Evolutionary conservation across 2,113 vertebrate genomes (phyloP), one percentile per base, ranked within the genome.

Genomic region (Vidua chalybeata): DNA sequence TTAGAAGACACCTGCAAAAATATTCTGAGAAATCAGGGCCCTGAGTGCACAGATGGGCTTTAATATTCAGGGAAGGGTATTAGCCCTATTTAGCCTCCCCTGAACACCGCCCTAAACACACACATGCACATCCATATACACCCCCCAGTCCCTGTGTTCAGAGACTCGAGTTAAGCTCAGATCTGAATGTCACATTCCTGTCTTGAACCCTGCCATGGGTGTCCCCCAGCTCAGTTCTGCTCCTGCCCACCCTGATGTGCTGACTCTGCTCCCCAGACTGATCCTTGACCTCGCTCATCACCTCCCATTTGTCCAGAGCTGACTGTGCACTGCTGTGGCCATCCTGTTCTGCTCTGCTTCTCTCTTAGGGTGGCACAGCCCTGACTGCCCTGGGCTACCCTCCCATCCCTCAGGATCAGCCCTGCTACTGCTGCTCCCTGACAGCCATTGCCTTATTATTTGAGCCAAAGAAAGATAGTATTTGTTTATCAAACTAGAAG

Each of bases 331-430:
- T 37, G 28, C 51, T 66, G n/a, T 2, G 8, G 15, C 39, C 1
- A 0, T 28, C 5, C 43, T 63, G 21, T 39, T 15, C 69, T 43
- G 35, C 28, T 49, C 39, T 31, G 13, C 35, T 62, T 20, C 13
- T 14, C 19, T 43, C 51, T 20, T 0, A 1, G 4, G 13, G 2
- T 4, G n/a, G 15, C 22, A 4, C 20, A 7, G 13, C 10, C 24
- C n/a, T n/a, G 20, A 23, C 46, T 59, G 16, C 33, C 31, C 39
- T 24, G 28, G 8, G 10, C 3, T 45, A 24, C 19, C 3, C 23
- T 73, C 16, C 13, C 37, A 37, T 15, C 8, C 13, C 27, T 30
- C 7, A 2, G 28, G 11, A 61, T 5, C 39, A 84, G 14, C 41
- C 11, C 5, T 3, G 1, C 9, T 52, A 2, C 37, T 76, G 39